Conservation (phyloP, 2,888 invertebrate species). For the Polyploca ridens region DNA sequence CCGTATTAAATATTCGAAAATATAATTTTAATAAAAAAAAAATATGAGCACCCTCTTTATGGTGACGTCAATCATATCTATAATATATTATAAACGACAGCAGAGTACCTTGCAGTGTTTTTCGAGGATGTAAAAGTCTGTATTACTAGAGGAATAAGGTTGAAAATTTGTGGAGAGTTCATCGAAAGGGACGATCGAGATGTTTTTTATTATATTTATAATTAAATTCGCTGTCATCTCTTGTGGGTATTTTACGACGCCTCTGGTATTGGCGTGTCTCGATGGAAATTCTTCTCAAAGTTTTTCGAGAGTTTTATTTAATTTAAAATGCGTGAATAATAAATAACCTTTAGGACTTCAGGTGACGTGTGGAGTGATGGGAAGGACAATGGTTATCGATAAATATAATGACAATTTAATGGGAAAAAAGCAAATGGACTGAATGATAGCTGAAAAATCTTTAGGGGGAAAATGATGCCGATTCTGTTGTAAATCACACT, state of each 20-base stretch:
- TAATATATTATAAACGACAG: constrained; percentile 71
- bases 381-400: background rate
- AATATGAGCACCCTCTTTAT: constrained; percentile 74
- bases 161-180: constrained; percentile 59
- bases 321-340: constrained; percentile 45
- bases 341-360: constrained; percentile 10
- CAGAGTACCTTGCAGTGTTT: constrained; percentile 38
- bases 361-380: constrained; percentile 2
- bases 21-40: constrained; percentile 73
- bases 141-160: constrained; percentile 51
- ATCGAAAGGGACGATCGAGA: constrained; percentile 75
- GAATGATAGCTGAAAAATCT: background rate
- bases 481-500: too few species aligned
- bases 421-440: background rate
- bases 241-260: constrained; percentile 67
- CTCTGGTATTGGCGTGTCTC: constrained; percentile 79
- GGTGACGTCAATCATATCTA: constrained; percentile 75
- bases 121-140: constrained; percentile 37
- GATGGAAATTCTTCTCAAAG: constrained; percentile 63
- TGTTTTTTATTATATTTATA: constrained; percentile 83
- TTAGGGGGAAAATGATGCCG: too few species aligned
- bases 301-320: constrained; percentile 66
- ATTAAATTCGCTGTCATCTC: constrained; percentile 83
- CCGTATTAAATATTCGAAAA: constrained; percentile 64
- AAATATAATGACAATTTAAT: background rate